Base-by-base conservation (phyloP, 92 coral and sea anemone genomes). In the Heteractis magnifica region DNA sequence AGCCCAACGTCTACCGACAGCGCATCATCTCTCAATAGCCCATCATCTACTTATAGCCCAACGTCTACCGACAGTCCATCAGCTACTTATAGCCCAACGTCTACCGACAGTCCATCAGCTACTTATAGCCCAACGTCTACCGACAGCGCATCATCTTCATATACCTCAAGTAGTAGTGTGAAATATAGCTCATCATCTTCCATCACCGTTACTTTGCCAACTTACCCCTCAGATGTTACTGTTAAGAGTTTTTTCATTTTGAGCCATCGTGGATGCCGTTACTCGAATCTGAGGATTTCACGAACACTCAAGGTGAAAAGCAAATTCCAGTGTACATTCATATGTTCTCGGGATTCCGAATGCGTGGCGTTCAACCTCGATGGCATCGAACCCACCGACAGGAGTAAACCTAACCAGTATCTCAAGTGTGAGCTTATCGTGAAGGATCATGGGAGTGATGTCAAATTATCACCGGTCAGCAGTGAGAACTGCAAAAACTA, bases 351-450 rank as follows among this genome's bases (percentile, higher is more conserved):
- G n/a, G 58, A 16, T 13, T 51, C 23, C 18, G 50, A 81, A 6
- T 81, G 84, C 48, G 56, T 59, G 41, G 84, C 77, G 65, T 16
- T 81, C 52, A 81, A 81, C 65, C 50, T 81, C 52, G 83, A 79
- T 70, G 51, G 68, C 6, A 68, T 68, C 26, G 49, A 23, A 14
- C 49, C 73, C 20, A 68, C 14, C 1, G 73, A 51, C 68, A 20
- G 23, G 68, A 23, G 77, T 71, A 16, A 52, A 52, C 15, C 10
- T 7, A 20, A 11, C 49, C 77, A 81, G 49, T 50, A 75, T 74
- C 65, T 62, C 15, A 19, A 41, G 16, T 81, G 84, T 53, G 84
- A 81, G 62, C 21, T 81, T 81, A 48, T 81, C 76, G 51, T 15
- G 23, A 53, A 49, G 50, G 65, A 70, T 51, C 58, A 81, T 70